Evolutionary conservation across 2,113 vertebrate species (phyloP).

Genomic region (Mirounga angustirostris): DNA sequence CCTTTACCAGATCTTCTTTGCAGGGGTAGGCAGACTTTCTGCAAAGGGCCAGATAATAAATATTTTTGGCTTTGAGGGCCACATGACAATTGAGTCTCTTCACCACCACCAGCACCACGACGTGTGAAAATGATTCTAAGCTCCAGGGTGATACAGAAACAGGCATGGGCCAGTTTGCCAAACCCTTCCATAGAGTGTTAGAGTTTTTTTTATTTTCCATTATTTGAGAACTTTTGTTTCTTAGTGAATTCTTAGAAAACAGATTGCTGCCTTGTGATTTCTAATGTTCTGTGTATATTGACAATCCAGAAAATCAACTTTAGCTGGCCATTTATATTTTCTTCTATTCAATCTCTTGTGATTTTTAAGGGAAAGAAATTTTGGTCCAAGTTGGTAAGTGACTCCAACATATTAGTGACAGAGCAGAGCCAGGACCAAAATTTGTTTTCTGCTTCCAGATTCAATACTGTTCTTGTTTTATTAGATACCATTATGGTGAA

Average conservation of each 20-base stretch:
- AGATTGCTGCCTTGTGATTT: not conserved
- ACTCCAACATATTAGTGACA: not conserved
- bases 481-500: not conserved
- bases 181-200: not conserved
- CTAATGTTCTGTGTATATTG: not conserved
- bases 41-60: not conserved
- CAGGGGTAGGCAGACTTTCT: not conserved
- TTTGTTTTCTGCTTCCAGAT: not conserved
- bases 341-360: not conserved
- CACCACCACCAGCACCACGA: not conserved
- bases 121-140: not conserved
- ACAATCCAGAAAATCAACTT: not conserved
- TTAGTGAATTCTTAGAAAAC: constrained; percentile 1
- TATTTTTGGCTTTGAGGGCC: not conserved
- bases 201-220: not conserved
- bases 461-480: not conserved
- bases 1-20: constrained; percentile 9
- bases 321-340: constrained; percentile 12
- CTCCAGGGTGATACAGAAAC: not conserved
- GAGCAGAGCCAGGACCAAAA: not conserved
- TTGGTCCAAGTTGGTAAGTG: not conserved
- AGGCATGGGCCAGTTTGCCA: not conserved
- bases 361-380: constrained; percentile 48
- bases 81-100: not conserved
- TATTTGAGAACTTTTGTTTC: constrained; percentile 40